Evolutionary conservation across 2,113 vertebrate genomes (phyloP).

Genomic region (Nasalis larvatus): DNA sequence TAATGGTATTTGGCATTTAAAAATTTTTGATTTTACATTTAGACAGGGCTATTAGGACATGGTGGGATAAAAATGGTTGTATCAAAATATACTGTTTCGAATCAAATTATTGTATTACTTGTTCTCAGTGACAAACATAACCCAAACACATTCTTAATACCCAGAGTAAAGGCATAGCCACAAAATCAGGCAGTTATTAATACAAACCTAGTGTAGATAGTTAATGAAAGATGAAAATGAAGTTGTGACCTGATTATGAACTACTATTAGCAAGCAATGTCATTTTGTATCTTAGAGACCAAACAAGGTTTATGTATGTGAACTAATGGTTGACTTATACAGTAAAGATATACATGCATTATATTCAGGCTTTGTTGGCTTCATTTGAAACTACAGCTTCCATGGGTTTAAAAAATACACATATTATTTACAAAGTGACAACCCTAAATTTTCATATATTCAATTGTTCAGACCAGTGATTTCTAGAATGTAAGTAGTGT

Average conservation of each 20-base stretch:
- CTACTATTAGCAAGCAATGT: not conserved
- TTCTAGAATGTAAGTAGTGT: constrained; percentile 19
- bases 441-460: constrained; percentile 18
- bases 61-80: not conserved
- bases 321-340: not conserved
- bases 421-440: constrained; percentile 7
- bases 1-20: not conserved
- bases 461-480: constrained; percentile 39
- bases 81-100: not conserved
- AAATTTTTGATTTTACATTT: constrained; percentile 12
- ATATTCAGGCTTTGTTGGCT: constrained; percentile 18
- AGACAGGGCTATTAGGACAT: not conserved
- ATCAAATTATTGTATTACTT: constrained; percentile 11
- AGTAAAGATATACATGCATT: not conserved
- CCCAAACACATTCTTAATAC: not conserved
- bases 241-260: not conserved
- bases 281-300: constrained; percentile 1
- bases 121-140: not conserved
- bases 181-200: not conserved
- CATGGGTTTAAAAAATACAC: constrained; percentile 64
- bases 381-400: constrained; percentile 59
- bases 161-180: not conserved
- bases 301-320: not conserved
- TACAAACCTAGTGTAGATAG: not conserved
- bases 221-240: constrained; percentile 4